phyloP scores from a whole-genome alignment of 2,113 vertebrate genomes.

The Oreotragus oreotragus region DNA sequence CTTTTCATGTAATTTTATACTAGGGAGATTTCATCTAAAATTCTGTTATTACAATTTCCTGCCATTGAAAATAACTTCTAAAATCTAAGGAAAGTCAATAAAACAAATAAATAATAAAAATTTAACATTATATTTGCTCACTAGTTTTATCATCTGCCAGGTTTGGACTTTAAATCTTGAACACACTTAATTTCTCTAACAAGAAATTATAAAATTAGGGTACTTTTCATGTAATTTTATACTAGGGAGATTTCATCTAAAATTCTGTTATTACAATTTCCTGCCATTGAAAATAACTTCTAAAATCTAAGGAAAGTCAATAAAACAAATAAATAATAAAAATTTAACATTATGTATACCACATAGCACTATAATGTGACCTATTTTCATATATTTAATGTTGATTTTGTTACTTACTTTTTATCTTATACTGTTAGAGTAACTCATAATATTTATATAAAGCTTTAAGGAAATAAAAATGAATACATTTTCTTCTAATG shows the following conservation, averaged over 20 bases:
- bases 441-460: neutral
- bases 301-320: neutral
- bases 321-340: neutral
- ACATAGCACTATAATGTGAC: neutral
- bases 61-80: neutral
- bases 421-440: neutral
- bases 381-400: neutral
- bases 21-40: neutral
- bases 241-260: neutral
- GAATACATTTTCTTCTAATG: neutral
- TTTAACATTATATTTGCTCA: constrained; percentile 17
- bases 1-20: neutral
- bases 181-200: neutral
- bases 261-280: neutral
- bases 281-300: neutral
- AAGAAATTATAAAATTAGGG: neutral
- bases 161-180: neutral
- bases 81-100: neutral
- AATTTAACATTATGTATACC: neutral
- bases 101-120: too few species aligned
- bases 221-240: neutral
- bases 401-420: neutral
- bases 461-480: neutral
- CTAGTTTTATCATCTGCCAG: neutral
- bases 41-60: neutral